Evolutionary conservation across 1,140 invertebrate species (phyloP).

Genomic region (Drosophila setifemur): DNA sequence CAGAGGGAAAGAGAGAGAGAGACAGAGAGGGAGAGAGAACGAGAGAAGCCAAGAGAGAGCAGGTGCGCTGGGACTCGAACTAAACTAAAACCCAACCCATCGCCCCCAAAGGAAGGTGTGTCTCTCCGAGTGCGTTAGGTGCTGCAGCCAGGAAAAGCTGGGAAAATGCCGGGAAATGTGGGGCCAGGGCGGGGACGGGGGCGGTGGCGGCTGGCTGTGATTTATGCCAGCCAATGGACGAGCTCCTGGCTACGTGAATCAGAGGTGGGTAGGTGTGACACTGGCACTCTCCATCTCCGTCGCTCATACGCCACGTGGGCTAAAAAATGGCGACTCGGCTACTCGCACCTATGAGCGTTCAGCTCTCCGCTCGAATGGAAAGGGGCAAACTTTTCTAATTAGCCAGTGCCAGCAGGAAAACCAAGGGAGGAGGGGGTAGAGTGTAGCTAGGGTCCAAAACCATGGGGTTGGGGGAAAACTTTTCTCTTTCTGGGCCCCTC

Average conservation of each 20-base stretch:
- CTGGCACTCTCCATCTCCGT: slow-evolving; percentile 48
- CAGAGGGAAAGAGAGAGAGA: slow-evolving; percentile 2
- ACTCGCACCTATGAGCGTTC: slow-evolving; percentile 63
- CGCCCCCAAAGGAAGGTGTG: slow-evolving; percentile 62
- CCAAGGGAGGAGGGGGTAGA: background rate
- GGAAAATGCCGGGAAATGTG: slow-evolving; percentile 3
- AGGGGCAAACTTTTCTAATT: slow-evolving; percentile 73
- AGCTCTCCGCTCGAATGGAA: slow-evolving; percentile 21
- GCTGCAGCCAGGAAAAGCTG: slow-evolving; percentile 32
- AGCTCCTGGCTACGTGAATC: slow-evolving; percentile 58
- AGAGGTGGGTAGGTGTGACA: slow-evolving; percentile 77
- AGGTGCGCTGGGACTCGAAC: slow-evolving; percentile 53
- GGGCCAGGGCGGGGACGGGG: slow-evolving; percentile 20
- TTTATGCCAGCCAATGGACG: slow-evolving; percentile 82
- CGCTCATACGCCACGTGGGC: slow-evolving; percentile 66
- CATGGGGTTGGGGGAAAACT: slow-evolving; percentile 23
- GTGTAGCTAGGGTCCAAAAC: background rate
- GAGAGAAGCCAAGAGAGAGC: slow-evolving; percentile 48
- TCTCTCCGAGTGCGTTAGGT: slow-evolving; percentile 65
- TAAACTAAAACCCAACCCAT: slow-evolving; percentile 31
- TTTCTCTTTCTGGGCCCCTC: slow-evolving; percentile 22
- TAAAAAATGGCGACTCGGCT: slow-evolving; percentile 67
- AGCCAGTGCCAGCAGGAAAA: slow-evolving; percentile 38
- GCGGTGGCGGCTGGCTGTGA: no score
- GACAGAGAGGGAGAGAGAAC: slow-evolving; percentile 12